Percentiles rank a stretch among this genome's conserved stretches.
Evolutionary conservation across 2,888 invertebrate genomes (phyloP).

Genomic region (Melanostoma mellinum): DNA sequence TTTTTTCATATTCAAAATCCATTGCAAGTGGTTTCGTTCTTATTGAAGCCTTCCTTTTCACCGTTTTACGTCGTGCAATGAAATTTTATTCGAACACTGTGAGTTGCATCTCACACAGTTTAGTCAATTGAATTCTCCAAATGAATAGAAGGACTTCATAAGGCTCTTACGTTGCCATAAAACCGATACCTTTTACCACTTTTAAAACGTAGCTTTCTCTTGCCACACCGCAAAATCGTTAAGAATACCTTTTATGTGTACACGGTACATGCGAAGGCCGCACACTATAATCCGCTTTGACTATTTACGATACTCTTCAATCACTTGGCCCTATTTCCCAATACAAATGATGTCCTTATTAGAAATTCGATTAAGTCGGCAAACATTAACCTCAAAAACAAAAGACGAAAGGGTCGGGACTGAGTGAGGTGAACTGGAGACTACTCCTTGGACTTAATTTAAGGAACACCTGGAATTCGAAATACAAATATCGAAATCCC

Average conservation of each 20-base stretch:
- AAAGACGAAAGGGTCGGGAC: constrained; percentile 17
- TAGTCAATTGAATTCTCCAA: background rate
- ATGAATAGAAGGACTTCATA: constrained; percentile 22
- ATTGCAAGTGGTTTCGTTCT: no score
- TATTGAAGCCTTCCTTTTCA: no score
- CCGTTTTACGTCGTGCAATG: background rate
- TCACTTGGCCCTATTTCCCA: constrained; percentile 59
- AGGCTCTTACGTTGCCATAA: constrained; percentile 21
- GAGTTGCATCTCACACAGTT: constrained; percentile 20
- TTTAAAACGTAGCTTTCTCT: constrained; percentile 19
- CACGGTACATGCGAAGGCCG: constrained; percentile 26
- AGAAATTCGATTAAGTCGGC: constrained; percentile 71
- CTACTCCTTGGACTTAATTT: constrained; percentile 40
- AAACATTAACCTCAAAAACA: constrained; percentile 70
- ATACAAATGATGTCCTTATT: constrained; percentile 66
- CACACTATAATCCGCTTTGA: constrained; percentile 55
- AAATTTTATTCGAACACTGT: constrained; percentile 3
- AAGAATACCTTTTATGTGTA: constrained; percentile 32
- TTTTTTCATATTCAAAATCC: no score
- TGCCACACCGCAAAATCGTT: constrained; percentile 49
- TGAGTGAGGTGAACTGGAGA: background rate
- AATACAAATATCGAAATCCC: constrained; percentile 57
- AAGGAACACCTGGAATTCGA: constrained; percentile 60
- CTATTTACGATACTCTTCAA: constrained; percentile 60
- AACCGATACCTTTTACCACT: constrained; percentile 38